Percentiles rank a stretch among this genome's conserved stretches.
Evolutionary conservation across 2,797 vertebrate species (phyloP).

Genomic region (Natrix natrix): DNA sequence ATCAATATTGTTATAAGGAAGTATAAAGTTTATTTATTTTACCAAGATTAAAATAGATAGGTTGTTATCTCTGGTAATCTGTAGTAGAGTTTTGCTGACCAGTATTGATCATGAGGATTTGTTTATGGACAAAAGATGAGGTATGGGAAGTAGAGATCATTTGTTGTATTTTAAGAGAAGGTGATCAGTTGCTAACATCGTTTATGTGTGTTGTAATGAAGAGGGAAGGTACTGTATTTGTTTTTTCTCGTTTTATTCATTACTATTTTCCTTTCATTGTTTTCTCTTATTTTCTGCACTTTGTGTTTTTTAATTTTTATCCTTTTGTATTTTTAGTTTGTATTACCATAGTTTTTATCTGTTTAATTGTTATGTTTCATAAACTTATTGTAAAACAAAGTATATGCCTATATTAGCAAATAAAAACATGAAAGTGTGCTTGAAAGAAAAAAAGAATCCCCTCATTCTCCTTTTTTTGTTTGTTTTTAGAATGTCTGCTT

Average conservation of each 20-base stretch:
- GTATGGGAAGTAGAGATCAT: neutral
- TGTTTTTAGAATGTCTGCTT: neutral
- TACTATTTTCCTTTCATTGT: neutral
- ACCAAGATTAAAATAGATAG: neutral
- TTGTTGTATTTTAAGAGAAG: neutral
- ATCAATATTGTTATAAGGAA: neutral
- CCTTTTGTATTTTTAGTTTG: neutral
- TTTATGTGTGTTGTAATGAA: neutral
- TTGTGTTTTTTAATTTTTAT: neutral
- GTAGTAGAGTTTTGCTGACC: neutral
- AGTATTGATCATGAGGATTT: neutral
- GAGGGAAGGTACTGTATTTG: neutral
- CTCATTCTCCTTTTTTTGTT: neutral
- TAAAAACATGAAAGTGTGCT: neutral
- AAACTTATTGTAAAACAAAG: neutral
- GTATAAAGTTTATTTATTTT: neutral
- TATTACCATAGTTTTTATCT: neutral
- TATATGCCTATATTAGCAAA: neutral
- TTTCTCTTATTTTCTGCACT: neutral
- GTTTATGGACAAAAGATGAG: neutral
- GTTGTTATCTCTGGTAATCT: neutral
- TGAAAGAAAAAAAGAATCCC: neutral
- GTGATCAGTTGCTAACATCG: neutral
- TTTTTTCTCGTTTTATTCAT: neutral
- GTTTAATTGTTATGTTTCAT: neutral